These are phyloP conservation scores for Apantesis nais DNA, from an alignment of 2,888 invertebrate genomes.

Conservation along the genomic window DNA sequence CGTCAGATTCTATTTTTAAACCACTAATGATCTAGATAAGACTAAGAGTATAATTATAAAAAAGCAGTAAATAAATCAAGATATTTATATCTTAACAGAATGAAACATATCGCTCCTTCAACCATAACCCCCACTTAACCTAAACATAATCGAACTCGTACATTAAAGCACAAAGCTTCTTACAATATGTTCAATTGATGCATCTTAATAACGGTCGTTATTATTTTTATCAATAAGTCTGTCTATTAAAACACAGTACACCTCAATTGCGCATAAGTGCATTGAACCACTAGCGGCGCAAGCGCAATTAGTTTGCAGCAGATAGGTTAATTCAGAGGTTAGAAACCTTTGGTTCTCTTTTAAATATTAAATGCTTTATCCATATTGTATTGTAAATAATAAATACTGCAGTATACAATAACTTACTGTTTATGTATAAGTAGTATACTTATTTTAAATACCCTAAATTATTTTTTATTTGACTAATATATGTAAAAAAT, in stretches of 20 bases:
- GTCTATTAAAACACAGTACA: constrained; percentile 45
- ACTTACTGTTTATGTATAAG: too few relatives aligned
- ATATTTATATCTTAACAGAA: constrained; percentile 4
- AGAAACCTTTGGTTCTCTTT: not conserved
- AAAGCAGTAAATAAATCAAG: not conserved
- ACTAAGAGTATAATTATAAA: not conserved
- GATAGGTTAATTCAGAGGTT: constrained; percentile 40
- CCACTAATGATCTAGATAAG: not conserved
- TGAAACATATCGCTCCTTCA: constrained; percentile 6
- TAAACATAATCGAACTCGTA: constrained; percentile 10
- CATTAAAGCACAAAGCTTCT: constrained; percentile 27
- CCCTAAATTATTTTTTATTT: too few relatives aligned
- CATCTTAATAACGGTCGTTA: constrained; percentile 28
- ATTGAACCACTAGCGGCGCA: constrained; percentile 55
- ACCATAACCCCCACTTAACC: constrained; percentile 20
- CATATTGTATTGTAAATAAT: too few relatives aligned
- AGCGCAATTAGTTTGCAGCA: constrained; percentile 58
- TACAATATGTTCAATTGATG: constrained; percentile 29
- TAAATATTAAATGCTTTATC: not conserved
- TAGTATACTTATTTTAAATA: too few relatives aligned
- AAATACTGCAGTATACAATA: too few relatives aligned
- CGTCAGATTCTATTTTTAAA: not conserved
- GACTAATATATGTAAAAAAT: too few relatives aligned
- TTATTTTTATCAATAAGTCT: constrained; percentile 41
- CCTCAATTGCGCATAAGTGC: constrained; percentile 56